Conservation (phyloP, 2,888 invertebrate species). For the Noctua comes region DNA sequence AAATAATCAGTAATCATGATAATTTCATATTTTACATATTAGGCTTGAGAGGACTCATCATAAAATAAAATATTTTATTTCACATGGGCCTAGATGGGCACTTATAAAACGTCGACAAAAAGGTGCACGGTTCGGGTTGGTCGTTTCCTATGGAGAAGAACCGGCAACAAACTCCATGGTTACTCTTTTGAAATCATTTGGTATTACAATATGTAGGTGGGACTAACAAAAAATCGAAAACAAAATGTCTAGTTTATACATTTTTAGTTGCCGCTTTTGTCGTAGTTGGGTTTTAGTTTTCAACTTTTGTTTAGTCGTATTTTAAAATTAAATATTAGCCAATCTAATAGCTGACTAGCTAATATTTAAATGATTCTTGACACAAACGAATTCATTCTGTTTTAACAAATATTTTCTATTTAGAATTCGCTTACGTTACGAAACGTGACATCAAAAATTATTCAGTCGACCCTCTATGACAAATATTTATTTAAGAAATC, state of each 20-base stretch:
- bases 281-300: background rate
- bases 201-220: too few species aligned
- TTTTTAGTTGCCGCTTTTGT: background rate
- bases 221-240: too few species aligned
- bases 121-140: too few species aligned
- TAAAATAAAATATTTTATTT: too few species aligned
- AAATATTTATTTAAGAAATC: conserved; percentile 31
- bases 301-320: background rate
- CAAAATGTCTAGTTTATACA: background rate
- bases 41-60: too few species aligned
- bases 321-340: background rate
- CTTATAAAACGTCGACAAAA: too few species aligned
- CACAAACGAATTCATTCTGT: background rate
- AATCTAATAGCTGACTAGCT: background rate
- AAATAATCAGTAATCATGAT: too few species aligned
- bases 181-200: too few species aligned
- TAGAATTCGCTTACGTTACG: background rate
- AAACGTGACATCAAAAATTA: conserved; percentile 6
- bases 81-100: too few species aligned
- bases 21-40: too few species aligned
- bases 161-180: too few species aligned
- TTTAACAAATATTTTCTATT: background rate
- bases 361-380: background rate
- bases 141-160: too few species aligned
- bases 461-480: background rate